These are phyloP conservation scores for Isaurus tuberculatus DNA, from an alignment of 92 coral and sea anemone genomes.

Conservation along the genomic window DNA sequence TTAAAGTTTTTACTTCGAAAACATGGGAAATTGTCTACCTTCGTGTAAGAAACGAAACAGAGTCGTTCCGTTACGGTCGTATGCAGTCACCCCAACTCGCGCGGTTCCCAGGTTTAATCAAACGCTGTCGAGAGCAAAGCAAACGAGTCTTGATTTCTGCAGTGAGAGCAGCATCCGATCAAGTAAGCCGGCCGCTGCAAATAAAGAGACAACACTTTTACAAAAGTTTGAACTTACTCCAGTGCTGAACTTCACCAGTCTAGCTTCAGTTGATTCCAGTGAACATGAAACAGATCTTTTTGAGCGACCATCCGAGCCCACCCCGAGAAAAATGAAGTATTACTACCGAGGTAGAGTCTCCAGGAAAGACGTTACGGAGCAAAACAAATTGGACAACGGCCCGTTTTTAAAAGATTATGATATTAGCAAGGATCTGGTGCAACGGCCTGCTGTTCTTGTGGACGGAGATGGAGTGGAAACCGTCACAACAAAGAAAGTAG, in stretches of 20 bases:
- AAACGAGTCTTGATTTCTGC: background rate
- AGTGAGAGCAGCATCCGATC: conserved; percentile 26
- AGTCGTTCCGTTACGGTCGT: conserved; percentile 1
- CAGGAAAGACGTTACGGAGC: background rate
- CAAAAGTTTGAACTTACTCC: background rate
- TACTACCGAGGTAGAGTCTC: background rate
- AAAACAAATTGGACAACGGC: no score
- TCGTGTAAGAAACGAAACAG: conserved; percentile 2
- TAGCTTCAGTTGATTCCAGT: conserved; percentile 12
- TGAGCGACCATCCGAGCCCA: conserved; percentile 10
- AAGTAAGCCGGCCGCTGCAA: conserved; percentile 3
- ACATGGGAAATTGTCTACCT: conserved; percentile 35
- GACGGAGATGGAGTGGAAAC: background rate
- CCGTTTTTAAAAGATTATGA: background rate
- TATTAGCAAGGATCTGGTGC: background rate
- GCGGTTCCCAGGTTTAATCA: background rate
- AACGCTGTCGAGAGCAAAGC: background rate
- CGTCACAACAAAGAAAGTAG: background rate
- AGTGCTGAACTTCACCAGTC: background rate
- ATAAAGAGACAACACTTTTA: background rate
- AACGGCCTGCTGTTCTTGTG: background rate
- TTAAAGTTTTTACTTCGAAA: background rate
- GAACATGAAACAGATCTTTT: background rate
- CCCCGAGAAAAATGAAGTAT: conserved; percentile 9
- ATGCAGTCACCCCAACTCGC: background rate